phyloP scores from a whole-genome alignment of 1,140 invertebrate species.

The Lepeophtheirus salmonis region DNA sequence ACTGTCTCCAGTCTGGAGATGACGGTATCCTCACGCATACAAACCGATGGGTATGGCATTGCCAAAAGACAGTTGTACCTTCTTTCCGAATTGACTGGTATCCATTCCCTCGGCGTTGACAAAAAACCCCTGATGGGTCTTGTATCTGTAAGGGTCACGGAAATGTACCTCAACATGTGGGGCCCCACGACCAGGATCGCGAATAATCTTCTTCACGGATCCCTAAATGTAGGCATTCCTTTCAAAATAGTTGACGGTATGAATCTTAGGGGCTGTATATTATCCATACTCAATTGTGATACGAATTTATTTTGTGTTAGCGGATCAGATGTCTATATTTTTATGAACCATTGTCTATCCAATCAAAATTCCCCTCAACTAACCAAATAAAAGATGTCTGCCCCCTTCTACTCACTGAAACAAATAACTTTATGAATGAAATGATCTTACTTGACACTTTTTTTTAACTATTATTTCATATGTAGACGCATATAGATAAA shows the following conservation, averaged over 20 bases:
- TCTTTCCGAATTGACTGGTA: constrained; percentile 97
- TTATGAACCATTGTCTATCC: too few species aligned
- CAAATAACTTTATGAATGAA: too few species aligned
- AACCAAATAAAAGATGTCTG: too few species aligned
- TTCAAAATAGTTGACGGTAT: constrained; percentile 86
- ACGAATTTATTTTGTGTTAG: too few species aligned
- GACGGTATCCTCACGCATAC: constrained; percentile 99
- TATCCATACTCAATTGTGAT: too few species aligned
- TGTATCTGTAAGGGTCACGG: constrained; percentile 93
- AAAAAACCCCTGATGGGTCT: constrained; percentile 85
- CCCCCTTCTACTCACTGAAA: too few species aligned
- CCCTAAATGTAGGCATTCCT: constrained; percentile 97
- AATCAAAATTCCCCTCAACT: too few species aligned
- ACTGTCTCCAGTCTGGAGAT: constrained; percentile 92
- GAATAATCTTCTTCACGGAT: constrained; percentile 86
- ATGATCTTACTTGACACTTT: too few species aligned
- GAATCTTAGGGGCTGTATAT: constrained; percentile 84
- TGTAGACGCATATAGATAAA: too few species aligned
- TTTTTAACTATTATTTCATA: too few species aligned
- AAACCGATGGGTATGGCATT: constrained; percentile 93
- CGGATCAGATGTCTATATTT: too few species aligned
- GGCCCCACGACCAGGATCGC: constrained; percentile 95
- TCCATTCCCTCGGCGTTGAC: constrained; percentile 97
- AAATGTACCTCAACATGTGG: constrained; percentile 91
- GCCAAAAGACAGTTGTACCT: constrained; percentile 44